Conservation (phyloP, 2,888 invertebrate genomes). For the Hoplodrina blanda region DNA sequence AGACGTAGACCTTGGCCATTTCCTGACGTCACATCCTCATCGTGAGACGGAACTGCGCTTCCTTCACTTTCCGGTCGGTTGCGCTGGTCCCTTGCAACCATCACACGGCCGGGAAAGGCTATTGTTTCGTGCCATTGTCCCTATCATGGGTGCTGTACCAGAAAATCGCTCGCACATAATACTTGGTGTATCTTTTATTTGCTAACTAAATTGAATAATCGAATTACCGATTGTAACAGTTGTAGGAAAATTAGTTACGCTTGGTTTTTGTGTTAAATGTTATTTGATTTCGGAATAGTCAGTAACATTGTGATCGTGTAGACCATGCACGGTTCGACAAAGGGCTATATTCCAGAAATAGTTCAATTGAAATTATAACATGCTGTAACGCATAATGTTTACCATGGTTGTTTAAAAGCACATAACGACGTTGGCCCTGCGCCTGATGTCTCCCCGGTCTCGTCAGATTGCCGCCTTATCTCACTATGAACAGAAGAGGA, state of each 20-base stretch:
- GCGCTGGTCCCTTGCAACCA: slow-evolving; percentile 71
- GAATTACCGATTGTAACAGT: slow-evolving; percentile 25
- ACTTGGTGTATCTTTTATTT: slow-evolving; percentile 35
- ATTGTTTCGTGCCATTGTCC: slow-evolving; percentile 78
- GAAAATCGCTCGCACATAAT: slow-evolving; percentile 58
- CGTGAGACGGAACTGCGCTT: slow-evolving; percentile 82
- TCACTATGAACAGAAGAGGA: too few relatives aligned
- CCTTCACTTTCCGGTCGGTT: slow-evolving; percentile 81
- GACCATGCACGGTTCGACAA: background rate
- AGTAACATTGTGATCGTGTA: background rate
- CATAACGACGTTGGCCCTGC: too few relatives aligned
- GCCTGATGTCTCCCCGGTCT: too few relatives aligned
- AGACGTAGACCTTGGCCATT: slow-evolving; percentile 59
- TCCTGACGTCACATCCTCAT: slow-evolving; percentile 68
- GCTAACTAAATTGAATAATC: slow-evolving; percentile 39
- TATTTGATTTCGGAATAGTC: slow-evolving; percentile 14
- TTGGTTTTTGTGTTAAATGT: slow-evolving; percentile 14
- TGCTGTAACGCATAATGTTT: background rate
- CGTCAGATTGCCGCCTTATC: too few relatives aligned
- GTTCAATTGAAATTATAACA: background rate
- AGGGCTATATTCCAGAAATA: background rate
- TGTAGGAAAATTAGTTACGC: slow-evolving; percentile 25
- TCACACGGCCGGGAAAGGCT: slow-evolving; percentile 69
- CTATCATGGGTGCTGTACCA: slow-evolving; percentile 60
- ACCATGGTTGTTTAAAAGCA: too few relatives aligned